Conservation (phyloP, 1,140 invertebrate species). For the Solenopsis invicta region DNA sequence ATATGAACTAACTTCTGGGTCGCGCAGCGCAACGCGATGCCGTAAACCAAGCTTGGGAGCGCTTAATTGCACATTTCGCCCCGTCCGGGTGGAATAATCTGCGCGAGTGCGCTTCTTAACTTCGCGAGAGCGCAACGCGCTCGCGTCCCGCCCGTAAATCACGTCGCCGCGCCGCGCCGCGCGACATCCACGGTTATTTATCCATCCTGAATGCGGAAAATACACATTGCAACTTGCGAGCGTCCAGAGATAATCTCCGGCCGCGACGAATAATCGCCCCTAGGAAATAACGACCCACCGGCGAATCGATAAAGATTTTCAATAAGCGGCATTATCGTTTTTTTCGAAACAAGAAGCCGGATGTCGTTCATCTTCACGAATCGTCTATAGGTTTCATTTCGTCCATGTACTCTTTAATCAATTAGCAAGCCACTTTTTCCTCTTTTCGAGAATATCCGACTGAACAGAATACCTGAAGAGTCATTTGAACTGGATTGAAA, state of each 20-base stretch:
- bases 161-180: slow-evolving; percentile 18
- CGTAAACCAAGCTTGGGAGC: slow-evolving; percentile 47
- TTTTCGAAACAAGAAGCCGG: neutral
- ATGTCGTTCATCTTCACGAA: neutral
- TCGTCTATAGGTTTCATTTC: neutral
- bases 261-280: slow-evolving; percentile 15
- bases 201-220: slow-evolving; percentile 53
- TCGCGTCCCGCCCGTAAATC: slow-evolving; percentile 36
- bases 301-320: neutral
- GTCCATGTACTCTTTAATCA: neutral
- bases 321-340: neutral
- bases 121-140: slow-evolving; percentile 16
- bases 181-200: slow-evolving; percentile 45
- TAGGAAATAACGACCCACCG: neutral
- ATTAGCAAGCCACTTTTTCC: neutral
- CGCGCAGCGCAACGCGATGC: slow-evolving; percentile 20
- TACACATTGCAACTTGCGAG: slow-evolving; percentile 27
- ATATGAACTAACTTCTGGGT: slow-evolving; percentile 69
- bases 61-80: slow-evolving; percentile 56
- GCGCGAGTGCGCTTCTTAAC: slow-evolving; percentile 56
- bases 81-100: slow-evolving; percentile 49
- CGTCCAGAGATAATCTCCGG: slow-evolving; percentile 40
- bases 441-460: neutral
- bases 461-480: neutral
- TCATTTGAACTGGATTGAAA: neutral